Percentiles rank a stretch among this genome's conserved stretches.
phyloP scores from a whole-genome alignment of 2,113 vertebrate genomes.

The Thermophis baileyi region DNA sequence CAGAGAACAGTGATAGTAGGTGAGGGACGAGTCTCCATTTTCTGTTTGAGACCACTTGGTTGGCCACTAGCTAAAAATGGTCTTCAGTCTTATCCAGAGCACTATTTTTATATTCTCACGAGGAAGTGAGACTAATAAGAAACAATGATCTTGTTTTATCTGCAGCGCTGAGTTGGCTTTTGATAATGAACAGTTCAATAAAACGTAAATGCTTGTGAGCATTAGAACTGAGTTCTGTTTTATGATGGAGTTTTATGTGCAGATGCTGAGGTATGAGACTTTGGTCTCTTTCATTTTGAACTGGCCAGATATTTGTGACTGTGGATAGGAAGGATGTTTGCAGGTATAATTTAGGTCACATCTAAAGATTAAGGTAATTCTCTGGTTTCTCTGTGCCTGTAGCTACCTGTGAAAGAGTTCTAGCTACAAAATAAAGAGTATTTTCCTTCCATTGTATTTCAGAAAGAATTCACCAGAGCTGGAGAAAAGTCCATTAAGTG shows the following conservation, averaged over 20 bases:
- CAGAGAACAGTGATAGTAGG: background rate
- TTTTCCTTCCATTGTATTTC: background rate
- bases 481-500: slow-evolving; percentile 16
- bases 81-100: background rate
- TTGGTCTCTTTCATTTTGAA: background rate
- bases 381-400: background rate
- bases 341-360: background rate
- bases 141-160: background rate
- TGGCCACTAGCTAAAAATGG: background rate
- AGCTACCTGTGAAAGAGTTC: slow-evolving; percentile 5
- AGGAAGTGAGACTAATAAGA: background rate
- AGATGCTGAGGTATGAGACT: background rate
- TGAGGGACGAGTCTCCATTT: background rate
- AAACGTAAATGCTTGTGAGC: background rate
- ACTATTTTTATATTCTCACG: background rate
- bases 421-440: background rate
- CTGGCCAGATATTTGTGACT: background rate
- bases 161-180: background rate
- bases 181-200: background rate
- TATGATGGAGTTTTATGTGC: background rate
- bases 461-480: slow-evolving; percentile 14
- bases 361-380: background rate
- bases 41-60: background rate
- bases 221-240: background rate
- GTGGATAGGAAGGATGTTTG: background rate